Evolutionary conservation across 64 coral and sea anemone species (phyloP), one percentile per base, ranked within the genome.

Genomic region (Anthopleura sola): DNA sequence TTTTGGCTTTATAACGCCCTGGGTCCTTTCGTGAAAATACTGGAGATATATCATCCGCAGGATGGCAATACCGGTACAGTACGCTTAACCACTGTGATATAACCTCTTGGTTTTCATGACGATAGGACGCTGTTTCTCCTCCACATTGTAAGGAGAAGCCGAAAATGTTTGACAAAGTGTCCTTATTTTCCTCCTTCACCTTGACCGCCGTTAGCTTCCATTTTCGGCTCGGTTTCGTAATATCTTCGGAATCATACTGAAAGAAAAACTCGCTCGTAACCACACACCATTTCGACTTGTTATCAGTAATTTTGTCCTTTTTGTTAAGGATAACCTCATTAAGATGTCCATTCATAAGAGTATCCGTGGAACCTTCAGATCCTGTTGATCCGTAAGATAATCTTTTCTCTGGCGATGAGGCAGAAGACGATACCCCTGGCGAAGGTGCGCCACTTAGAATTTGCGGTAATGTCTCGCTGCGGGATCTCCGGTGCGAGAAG

Each of bases 221-320:
- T 19, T 86, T 83, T 55, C 86, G 87, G 10, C 84, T 78, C 21
- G 90, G 86, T 47, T 75, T 92, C 28, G 55, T 84, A 0, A 87
- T 83, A 26, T 97, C 88, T 5, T 90, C 87, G 26, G 87, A 89
- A 37, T 90, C 85, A 75, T 87, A 97, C 8, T 90, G 84, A 17
- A 92, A 38, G 50, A 97, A 92, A 32, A 86, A 89, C 86, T 97
- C 94, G 74, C 90, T 97, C 0, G 94, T 97, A 1, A 79, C 94
- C 9, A 93, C 79, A 20, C 94, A 97, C 94, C 94, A 97, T 24
- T 86, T 88, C 5, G 9, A 71, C 79, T 88, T 60, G 26, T 7
- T 29, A 89, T 32, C n/a, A 60, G 60, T 24, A 86, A 82, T 6
- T 87, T 71, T 17, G 86, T 87, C 26, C 18, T 32, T 83, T 49